Evolutionary conservation across 2,797 vertebrate genomes (phyloP).

Genomic region (Poecile montanus): DNA sequence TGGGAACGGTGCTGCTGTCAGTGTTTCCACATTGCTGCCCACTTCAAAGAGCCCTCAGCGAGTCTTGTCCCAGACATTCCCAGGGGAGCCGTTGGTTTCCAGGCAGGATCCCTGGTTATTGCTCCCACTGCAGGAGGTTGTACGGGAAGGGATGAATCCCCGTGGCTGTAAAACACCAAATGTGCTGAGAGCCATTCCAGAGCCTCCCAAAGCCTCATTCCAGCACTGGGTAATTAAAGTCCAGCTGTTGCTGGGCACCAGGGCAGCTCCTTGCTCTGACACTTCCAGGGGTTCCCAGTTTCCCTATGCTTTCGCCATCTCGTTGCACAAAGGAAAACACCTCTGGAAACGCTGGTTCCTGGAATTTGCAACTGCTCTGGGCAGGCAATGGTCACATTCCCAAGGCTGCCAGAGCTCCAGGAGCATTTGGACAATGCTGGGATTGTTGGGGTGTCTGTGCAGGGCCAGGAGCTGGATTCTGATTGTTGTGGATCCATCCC

Average conservation of each 20-base stretch:
- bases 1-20: not conserved
- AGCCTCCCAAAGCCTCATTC: not conserved
- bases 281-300: not conserved
- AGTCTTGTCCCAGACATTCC: not conserved
- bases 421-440: not conserved
- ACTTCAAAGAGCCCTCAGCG: not conserved
- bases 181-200: not conserved
- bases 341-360: not conserved
- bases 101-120: not conserved
- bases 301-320: not conserved
- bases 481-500: not conserved
- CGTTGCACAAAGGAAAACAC: not conserved
- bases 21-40: conserved; percentile 28
- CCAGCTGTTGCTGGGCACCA: not conserved
- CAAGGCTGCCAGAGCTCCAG: not conserved
- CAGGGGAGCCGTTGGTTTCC: not conserved
- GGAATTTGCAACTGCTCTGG: not conserved
- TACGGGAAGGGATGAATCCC: not conserved
- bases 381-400: not conserved
- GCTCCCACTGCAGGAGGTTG: not conserved
- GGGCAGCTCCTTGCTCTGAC: not conserved
- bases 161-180: not conserved
- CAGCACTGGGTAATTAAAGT: not conserved
- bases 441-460: not conserved
- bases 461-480: not conserved